These are phyloP conservation scores for Pantherophis vulpinus DNA, from an alignment of 2,797 vertebrate species.

Conservation along the genomic window DNA sequence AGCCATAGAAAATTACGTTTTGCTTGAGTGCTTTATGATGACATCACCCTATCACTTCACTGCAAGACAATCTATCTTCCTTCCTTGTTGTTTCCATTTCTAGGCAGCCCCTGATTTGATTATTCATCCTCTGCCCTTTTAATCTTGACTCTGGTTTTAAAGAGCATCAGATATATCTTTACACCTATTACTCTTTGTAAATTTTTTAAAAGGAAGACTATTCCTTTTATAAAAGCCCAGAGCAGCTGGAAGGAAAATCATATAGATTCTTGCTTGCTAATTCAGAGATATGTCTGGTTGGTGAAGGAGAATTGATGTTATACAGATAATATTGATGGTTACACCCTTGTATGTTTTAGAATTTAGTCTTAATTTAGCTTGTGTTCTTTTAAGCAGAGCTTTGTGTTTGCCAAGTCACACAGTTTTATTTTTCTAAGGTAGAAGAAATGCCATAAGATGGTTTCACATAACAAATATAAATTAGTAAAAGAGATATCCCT, in stretches of 20 bases:
- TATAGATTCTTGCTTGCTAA: neutral
- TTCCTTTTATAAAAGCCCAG: neutral
- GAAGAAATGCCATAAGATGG: neutral
- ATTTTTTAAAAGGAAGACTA: conserved; percentile 8
- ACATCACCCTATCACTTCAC: conserved; percentile 31
- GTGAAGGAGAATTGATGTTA: neutral
- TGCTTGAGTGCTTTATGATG: conserved; percentile 30
- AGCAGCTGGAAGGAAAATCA: neutral
- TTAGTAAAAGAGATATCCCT: neutral
- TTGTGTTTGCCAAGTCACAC: neutral
- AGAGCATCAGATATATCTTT: conserved; percentile 36
- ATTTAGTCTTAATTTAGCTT: neutral
- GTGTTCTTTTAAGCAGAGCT: neutral
- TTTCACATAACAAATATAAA: neutral
- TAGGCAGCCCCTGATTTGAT: conserved; percentile 55
- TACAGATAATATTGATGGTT: neutral
- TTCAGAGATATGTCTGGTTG: neutral
- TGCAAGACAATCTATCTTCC: conserved; percentile 18
- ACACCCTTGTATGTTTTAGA: neutral
- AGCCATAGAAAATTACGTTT: conserved; percentile 23
- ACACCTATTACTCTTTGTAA: conserved; percentile 39
- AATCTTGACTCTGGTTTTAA: conserved; percentile 54
- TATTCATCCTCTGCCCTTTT: conserved; percentile 55
- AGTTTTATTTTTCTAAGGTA: neutral
- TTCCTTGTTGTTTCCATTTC: conserved; percentile 28